Evolutionary conservation across 2,888 invertebrate species (phyloP).

Genomic region (Cinara cedri): DNA sequence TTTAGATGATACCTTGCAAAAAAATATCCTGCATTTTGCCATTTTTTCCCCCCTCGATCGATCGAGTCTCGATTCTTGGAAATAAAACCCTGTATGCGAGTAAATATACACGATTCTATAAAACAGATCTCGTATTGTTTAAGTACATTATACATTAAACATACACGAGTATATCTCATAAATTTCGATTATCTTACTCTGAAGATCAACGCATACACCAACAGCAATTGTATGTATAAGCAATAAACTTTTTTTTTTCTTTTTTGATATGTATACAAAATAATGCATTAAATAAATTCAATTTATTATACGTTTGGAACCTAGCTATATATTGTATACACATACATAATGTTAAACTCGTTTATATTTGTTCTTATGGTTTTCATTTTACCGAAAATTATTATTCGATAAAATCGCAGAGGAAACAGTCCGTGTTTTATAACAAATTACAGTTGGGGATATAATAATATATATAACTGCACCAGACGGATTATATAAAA

Average conservation of each 20-base stretch:
- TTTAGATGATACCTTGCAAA: not conserved
- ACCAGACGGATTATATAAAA: no score
- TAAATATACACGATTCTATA: not conserved
- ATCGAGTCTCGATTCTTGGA: not conserved
- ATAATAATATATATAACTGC: no score
- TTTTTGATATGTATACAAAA: not conserved
- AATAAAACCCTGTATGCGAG: not conserved
- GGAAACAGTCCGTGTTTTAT: no score
- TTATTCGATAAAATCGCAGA: no score
- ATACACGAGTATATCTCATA: no score
- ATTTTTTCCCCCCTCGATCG: not conserved
- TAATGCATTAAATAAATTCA: not conserved
- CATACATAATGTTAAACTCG: no score
- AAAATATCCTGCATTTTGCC: not conserved
- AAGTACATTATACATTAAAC: no score
- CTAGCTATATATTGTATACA: no score
- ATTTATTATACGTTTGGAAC: not conserved
- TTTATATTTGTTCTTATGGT: no score
- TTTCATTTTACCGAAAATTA: no score
- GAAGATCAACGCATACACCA: not conserved
- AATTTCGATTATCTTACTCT: conserved; percentile 11
- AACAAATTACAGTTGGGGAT: no score
- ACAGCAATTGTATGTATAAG: not conserved
- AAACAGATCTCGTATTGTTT: not conserved
- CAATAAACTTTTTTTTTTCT: no score